phyloP scores from a whole-genome alignment of 2,797 vertebrate genomes.

The Xenopus petersii region DNA sequence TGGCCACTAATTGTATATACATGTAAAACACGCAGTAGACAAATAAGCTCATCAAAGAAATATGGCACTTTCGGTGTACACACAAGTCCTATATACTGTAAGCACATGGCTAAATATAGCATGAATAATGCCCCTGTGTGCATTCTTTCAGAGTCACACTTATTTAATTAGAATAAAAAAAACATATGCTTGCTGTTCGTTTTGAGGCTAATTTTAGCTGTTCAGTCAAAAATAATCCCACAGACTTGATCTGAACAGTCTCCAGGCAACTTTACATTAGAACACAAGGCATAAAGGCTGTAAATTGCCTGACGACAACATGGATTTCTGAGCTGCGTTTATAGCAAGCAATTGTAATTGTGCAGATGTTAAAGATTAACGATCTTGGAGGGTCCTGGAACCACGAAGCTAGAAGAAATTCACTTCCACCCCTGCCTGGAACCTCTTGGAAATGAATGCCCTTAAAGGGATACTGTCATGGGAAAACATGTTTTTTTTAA shows the following conservation, averaged over 20 bases:
- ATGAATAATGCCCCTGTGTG: background rate
- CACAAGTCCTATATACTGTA: slow-evolving; percentile 12
- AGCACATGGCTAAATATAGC: slow-evolving; percentile 26
- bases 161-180: slow-evolving; percentile 7
- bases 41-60: slow-evolving; percentile 9
- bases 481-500: too few species aligned
- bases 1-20: background rate
- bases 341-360: too few species aligned
- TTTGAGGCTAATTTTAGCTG: slow-evolving; percentile 23
- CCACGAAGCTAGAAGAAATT: too few species aligned
- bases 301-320: background rate
- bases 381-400: too few species aligned
- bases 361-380: too few species aligned
- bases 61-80: slow-evolving; percentile 22
- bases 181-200: slow-evolving; percentile 11
- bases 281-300: slow-evolving; percentile 18
- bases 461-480: too few species aligned
- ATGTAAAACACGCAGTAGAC: background rate
- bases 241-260: slow-evolving; percentile 26
- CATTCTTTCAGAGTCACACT: slow-evolving; percentile 16
- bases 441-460: too few species aligned
- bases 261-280: slow-evolving; percentile 13
- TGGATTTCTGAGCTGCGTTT: background rate
- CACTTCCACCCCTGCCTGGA: too few species aligned
- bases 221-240: slow-evolving; percentile 31